These are phyloP conservation scores for Channa maculata DNA, from an alignment of 2,113 vertebrate genomes.

Conservation along the genomic window DNA sequence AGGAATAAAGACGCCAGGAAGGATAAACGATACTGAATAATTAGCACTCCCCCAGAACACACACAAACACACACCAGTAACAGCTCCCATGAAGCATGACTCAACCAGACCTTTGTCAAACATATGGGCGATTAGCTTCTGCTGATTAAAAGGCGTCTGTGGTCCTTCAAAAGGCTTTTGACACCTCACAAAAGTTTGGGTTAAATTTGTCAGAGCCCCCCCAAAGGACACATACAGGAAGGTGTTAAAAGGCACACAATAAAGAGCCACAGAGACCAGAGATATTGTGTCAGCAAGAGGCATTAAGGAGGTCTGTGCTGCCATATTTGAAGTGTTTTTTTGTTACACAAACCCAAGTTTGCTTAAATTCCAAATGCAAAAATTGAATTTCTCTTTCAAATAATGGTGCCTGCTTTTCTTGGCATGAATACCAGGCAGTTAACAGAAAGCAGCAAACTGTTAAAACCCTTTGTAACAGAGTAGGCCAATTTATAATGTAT, in stretches of 20 bases:
- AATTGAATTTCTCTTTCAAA: slow-evolving; percentile 40
- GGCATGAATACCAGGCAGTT: slow-evolving; percentile 28
- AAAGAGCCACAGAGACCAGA: slow-evolving; percentile 23
- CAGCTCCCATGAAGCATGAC: slow-evolving; percentile 52
- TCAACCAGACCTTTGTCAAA: slow-evolving; percentile 70
- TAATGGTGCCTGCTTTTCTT: slow-evolving; percentile 21
- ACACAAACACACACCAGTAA: slow-evolving; percentile 22
- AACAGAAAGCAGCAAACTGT: slow-evolving; percentile 31
- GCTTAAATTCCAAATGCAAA: slow-evolving; percentile 34
- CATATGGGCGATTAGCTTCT: slow-evolving; percentile 75
- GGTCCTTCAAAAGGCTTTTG: slow-evolving; percentile 68
- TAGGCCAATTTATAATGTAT: slow-evolving; percentile 33
- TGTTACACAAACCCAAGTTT: slow-evolving; percentile 20
- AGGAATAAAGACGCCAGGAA: slow-evolving; percentile 33
- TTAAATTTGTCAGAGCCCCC: slow-evolving; percentile 67
- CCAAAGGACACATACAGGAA: slow-evolving; percentile 55
- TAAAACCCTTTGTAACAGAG: slow-evolving; percentile 40
- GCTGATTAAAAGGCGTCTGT: slow-evolving; percentile 75
- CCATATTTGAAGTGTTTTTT: slow-evolving; percentile 7
- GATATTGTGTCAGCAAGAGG: slow-evolving; percentile 28
- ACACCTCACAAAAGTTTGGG: slow-evolving; percentile 72
- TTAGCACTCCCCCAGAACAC: not conserved
- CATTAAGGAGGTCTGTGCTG: slow-evolving; percentile 27
- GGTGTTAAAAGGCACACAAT: slow-evolving; percentile 69
- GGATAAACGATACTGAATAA: slow-evolving; percentile 21